Evolutionary conservation across 2,113 vertebrate genomes (phyloP).

Genomic region (Calidris pygmaea): DNA sequence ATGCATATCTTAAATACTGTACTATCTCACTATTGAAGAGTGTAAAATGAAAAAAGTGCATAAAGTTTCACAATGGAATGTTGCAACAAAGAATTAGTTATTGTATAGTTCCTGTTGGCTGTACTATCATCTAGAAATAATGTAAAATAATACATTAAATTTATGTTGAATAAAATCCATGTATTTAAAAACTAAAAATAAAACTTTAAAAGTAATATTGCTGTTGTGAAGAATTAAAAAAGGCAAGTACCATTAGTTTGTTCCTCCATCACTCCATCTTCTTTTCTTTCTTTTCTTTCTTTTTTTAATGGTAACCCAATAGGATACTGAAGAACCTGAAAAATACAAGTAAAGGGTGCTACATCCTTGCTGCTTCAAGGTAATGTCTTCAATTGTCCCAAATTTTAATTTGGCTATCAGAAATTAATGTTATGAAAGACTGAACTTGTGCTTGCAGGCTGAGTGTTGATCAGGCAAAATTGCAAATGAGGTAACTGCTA

Average conservation of each 20-base stretch:
- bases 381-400: background rate
- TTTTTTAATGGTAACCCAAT: background rate
- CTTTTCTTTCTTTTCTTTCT: background rate
- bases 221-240: background rate
- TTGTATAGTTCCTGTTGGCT: background rate
- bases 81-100: background rate
- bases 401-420: background rate
- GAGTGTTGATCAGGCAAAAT: background rate
- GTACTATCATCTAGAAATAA: background rate
- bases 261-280: background rate
- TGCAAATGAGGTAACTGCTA: background rate
- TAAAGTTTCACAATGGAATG: background rate
- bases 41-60: background rate
- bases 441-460: background rate
- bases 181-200: background rate
- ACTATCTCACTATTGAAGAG: background rate
- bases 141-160: background rate
- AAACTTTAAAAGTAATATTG: background rate
- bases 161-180: background rate
- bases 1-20: background rate
- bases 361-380: background rate
- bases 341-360: background rate
- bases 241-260: background rate
- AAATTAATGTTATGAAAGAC: background rate
- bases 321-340: background rate